Evolutionary conservation across 1,140 invertebrate genomes (phyloP).

Genomic region (Bursaphelenchus mucronatus): DNA sequence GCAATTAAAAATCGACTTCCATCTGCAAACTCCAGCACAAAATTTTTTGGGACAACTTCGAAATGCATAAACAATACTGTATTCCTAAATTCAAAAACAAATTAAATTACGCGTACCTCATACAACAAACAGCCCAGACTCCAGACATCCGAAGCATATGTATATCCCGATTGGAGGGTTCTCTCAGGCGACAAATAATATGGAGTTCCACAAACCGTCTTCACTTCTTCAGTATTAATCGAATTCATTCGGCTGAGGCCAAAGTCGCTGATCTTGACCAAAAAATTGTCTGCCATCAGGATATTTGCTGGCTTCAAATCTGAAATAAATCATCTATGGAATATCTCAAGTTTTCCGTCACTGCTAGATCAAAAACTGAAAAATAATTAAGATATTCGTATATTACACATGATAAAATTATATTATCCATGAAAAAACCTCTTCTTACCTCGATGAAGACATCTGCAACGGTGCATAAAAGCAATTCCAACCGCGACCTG

Average conservation of each 20-base stretch:
- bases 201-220: slow-evolving; percentile 4
- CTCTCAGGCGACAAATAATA: slow-evolving; percentile 23
- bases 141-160: slow-evolving; percentile 21
- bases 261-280: slow-evolving; percentile 22
- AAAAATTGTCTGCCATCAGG: neutral
- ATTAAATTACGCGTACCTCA: slow-evolving; percentile 1
- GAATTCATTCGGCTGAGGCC: slow-evolving; percentile 12
- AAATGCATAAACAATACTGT: no score
- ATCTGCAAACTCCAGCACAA: neutral
- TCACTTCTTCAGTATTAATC: neutral
- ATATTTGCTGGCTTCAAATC: slow-evolving; percentile 27
- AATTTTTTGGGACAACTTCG: neutral
- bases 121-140: slow-evolving; percentile 20
- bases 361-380: neutral
- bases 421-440: neutral
- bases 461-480: slow-evolving; percentile 10
- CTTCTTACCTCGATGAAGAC: slow-evolving; percentile 22
- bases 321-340: slow-evolving; percentile 14
- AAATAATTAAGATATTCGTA: neutral
- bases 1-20: neutral
- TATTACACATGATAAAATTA: neutral
- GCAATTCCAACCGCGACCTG: slow-evolving; percentile 14
- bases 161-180: slow-evolving; percentile 4
- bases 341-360: neutral
- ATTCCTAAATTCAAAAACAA: no score